Conservation (phyloP, 2,797 vertebrate genomes). For the Lithobates pipiens region DNA sequence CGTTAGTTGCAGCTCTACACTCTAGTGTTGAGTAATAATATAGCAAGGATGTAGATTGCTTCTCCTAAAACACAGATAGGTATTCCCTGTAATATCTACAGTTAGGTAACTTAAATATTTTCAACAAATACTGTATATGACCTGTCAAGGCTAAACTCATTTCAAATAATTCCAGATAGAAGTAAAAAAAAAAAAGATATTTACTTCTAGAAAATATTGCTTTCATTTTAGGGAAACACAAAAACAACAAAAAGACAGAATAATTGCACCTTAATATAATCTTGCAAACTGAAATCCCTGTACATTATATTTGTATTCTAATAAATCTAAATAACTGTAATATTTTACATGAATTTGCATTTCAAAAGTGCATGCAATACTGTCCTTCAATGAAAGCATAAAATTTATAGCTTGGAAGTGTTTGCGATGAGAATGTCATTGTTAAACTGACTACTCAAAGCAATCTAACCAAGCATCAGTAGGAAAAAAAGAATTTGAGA, state of each 20-base stretch:
- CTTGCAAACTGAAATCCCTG: too few relatives aligned
- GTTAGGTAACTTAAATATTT: not conserved
- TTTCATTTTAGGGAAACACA: not conserved
- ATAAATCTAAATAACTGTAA: not conserved
- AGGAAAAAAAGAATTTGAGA: conserved; percentile 45
- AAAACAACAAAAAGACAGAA: too few relatives aligned
- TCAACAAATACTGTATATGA: too few relatives aligned
- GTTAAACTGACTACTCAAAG: conserved; percentile 38
- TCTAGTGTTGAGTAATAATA: not conserved
- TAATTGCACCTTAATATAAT: too few relatives aligned
- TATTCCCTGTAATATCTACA: not conserved
- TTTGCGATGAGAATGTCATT: not conserved
- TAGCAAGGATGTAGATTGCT: not conserved
- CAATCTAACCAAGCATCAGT: conserved; percentile 7
- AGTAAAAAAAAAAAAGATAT: not conserved
- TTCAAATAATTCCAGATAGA: not conserved
- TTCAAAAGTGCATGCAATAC: not conserved
- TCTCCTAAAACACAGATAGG: not conserved
- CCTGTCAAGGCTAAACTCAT: not conserved
- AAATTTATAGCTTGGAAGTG: not conserved
- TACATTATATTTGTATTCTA: not conserved
- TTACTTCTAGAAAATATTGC: not conserved
- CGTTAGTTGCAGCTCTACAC: too few relatives aligned
- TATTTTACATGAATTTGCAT: not conserved
- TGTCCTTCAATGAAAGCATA: not conserved